Conservation (phyloP, 2,797 vertebrate species). For the Bryconaethiops microstoma region DNA sequence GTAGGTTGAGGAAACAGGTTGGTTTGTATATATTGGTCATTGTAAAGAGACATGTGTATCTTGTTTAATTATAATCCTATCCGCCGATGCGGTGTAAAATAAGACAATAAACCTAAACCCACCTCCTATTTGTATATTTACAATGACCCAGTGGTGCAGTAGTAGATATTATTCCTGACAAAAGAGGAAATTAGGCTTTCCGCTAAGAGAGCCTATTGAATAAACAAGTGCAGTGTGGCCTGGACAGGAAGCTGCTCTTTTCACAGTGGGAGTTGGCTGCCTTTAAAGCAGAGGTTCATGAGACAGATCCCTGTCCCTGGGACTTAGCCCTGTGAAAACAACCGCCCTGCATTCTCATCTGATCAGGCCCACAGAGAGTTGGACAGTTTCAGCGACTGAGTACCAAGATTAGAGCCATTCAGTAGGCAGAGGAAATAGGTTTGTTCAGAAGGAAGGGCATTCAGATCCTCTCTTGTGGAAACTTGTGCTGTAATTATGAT, state of each 20-base stretch:
- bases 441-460: conserved; percentile 57
- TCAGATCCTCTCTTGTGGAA: conserved; percentile 67
- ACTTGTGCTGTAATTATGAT: conserved; percentile 59
- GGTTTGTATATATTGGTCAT: background rate
- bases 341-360: conserved; percentile 53
- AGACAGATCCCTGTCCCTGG: conserved; percentile 38
- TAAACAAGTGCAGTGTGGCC: conserved; percentile 60
- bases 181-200: conserved; percentile 50
- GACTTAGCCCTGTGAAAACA: conserved; percentile 70
- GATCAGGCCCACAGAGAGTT: conserved; percentile 37
- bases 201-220: conserved; percentile 30
- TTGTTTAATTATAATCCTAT: background rate
- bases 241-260: conserved; percentile 70
- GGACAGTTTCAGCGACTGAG: conserved; percentile 49
- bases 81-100: background rate
- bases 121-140: conserved; percentile 2
- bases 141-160: background rate
- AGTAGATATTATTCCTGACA: conserved; percentile 19
- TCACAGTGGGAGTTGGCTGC: conserved; percentile 47
- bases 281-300: conserved; percentile 46
- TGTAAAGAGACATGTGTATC: background rate
- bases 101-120: background rate
- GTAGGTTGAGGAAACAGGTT: background rate
- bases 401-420: conserved; percentile 68
- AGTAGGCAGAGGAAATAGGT: conserved; percentile 66